Conservation (phyloP, 1,140 invertebrate species). For the Panagrolaimus sp. region DNA sequence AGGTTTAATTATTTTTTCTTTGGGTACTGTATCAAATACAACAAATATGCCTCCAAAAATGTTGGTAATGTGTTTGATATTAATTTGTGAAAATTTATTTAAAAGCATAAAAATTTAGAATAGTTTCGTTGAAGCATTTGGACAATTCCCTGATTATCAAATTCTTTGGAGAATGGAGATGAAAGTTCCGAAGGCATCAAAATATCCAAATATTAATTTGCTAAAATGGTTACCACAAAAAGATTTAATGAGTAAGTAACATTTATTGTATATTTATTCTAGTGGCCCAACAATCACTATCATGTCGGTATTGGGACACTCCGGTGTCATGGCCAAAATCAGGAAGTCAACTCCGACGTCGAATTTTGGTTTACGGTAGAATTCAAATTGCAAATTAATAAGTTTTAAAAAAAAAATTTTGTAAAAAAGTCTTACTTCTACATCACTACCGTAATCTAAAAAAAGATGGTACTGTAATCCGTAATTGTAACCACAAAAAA, state of each 20-base stretch:
- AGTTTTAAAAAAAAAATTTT: too few species aligned
- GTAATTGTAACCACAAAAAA: too few species aligned
- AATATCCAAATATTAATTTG: conserved; percentile 48
- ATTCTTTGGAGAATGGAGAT: conserved; percentile 58
- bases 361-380: too few species aligned
- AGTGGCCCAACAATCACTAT: too few species aligned
- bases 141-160: conserved; percentile 42
- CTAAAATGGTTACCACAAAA: conserved; percentile 58
- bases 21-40: conserved; percentile 59
- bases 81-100: background rate
- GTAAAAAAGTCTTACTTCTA: too few species aligned
- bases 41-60: conserved; percentile 56
- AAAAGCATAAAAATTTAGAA: conserved; percentile 29
- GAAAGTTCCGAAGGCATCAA: conserved; percentile 33
- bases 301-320: too few species aligned
- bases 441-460: too few species aligned
- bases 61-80: conserved; percentile 25
- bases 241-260: conserved; percentile 55
- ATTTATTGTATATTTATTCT: background rate
- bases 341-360: too few species aligned
- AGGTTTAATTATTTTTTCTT: conserved; percentile 55
- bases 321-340: too few species aligned
- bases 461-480: too few species aligned
- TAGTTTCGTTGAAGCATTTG: conserved; percentile 56
- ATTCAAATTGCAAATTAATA: too few species aligned